These are phyloP conservation scores for Capitulum mitella DNA, from an alignment of 2,888 invertebrate genomes.

Conservation along the genomic window DNA sequence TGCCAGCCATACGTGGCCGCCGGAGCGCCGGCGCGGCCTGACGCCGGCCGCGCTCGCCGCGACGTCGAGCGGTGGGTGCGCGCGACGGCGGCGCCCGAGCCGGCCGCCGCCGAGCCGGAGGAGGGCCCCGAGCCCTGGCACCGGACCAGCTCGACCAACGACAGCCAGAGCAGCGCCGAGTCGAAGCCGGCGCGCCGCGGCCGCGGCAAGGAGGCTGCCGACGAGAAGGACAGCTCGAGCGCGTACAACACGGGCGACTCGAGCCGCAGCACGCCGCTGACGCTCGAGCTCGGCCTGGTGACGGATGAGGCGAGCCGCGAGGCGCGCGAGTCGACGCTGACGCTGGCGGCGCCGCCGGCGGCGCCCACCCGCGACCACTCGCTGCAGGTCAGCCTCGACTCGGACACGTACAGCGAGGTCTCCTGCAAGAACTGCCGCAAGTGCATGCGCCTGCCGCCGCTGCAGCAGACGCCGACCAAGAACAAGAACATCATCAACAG, in stretches of 20 bases:
- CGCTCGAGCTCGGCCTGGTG: slow-evolving; percentile 49
- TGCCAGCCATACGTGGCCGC: slow-evolving; percentile 54
- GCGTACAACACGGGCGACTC: slow-evolving; percentile 69
- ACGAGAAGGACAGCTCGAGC: slow-evolving; percentile 57
- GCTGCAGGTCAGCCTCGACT: slow-evolving; percentile 35
- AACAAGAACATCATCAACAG: slow-evolving; percentile 25
- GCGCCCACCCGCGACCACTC: slow-evolving; percentile 1
- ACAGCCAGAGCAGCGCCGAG: slow-evolving; percentile 21
- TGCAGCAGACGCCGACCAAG: slow-evolving; percentile 26
- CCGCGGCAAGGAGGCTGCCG: not conserved
- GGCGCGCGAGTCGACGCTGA: slow-evolving; percentile 34
- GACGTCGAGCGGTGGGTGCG: slow-evolving; percentile 1
- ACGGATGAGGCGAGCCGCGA: slow-evolving; percentile 31
- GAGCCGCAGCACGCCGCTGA: slow-evolving; percentile 58
- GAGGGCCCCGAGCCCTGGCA: slow-evolving; percentile 3
- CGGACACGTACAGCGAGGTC: slow-evolving; percentile 38
- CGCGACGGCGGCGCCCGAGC: not conserved
- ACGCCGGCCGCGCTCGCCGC: not conserved
- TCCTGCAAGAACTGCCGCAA: slow-evolving; percentile 39
- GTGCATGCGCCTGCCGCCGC: slow-evolving; percentile 36
- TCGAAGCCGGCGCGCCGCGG: not conserved
- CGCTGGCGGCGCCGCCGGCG: slow-evolving; percentile 24
- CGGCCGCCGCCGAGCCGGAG: not conserved
- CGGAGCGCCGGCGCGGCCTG: not conserved
- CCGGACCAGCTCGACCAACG: slow-evolving; percentile 12